Percentiles rank a stretch among this genome's conserved stretches.
These are phyloP conservation scores for Heptranchias perlo DNA, from an alignment of 2,113 vertebrate genomes.

Conservation along the genomic window DNA sequence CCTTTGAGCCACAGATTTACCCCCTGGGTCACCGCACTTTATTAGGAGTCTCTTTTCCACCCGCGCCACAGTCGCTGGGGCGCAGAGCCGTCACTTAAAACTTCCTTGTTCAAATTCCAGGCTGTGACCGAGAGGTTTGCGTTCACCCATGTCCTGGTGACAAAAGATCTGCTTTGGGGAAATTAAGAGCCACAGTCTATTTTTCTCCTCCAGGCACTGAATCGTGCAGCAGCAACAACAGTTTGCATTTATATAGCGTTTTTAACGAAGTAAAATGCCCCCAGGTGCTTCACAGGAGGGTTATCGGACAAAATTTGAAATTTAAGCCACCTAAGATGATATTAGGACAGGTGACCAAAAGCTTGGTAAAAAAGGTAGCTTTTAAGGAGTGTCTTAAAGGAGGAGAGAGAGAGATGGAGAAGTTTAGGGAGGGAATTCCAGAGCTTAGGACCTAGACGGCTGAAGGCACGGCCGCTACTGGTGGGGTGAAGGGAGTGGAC, in stretches of 20 bases:
- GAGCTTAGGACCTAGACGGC: background rate
- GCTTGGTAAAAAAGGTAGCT: too few relatives aligned
- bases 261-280: background rate
- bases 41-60: slow-evolving; percentile 38
- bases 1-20: too few relatives aligned
- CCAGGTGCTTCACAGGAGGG: background rate
- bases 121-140: background rate
- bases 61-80: too few relatives aligned
- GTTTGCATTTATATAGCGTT: background rate
- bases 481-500: background rate
- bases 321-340: background rate
- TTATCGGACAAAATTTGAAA: background rate
- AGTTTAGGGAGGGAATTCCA: background rate
- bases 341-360: background rate
- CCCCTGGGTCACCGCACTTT: too few relatives aligned
- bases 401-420: background rate
- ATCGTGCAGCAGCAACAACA: too few relatives aligned
- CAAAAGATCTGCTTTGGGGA: background rate
- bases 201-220: background rate
- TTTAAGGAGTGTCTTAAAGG: background rate
- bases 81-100: slow-evolving; percentile 26
- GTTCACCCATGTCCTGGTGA: background rate
- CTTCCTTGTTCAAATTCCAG: background rate
- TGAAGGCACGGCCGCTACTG: background rate
- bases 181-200: background rate